Evolutionary conservation across 2,888 invertebrate species (phyloP), one percentile per base, ranked within the genome.

Genomic region (Eretmocerus hayati): DNA sequence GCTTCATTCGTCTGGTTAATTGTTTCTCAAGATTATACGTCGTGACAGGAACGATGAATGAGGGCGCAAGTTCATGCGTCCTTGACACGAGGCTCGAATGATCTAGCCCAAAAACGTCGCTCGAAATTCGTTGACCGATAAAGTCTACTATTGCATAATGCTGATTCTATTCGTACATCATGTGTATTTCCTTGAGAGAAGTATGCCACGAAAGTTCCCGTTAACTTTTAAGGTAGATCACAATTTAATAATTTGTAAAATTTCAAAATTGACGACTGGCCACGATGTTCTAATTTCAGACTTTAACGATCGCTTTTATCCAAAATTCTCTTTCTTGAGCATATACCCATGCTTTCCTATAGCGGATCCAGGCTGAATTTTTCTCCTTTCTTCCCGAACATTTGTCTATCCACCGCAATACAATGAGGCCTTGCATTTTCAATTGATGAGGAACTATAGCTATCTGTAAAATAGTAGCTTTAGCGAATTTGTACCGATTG

Each of bases 221-320:
- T n/a, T n/a, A n/a, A n/a, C n/a, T n/a, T n/a, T n/a, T n/a, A n/a
- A n/a, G n/a, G n/a, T n/a, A n/a, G n/a, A n/a, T n/a, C n/a, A n/a
- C n/a, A n/a, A n/a, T n/a, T n/a, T n/a, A n/a, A n/a, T n/a, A n/a
- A n/a, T n/a, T n/a, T n/a, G n/a, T n/a, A n/a, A n/a, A n/a, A n/a
- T n/a, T n/a, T n/a, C n/a, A n/a, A n/a, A n/a, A n/a, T n/a, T n/a
- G n/a, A n/a, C n/a, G n/a, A n/a, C n/a, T n/a, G n/a, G n/a, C n/a
- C n/a, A n/a, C n/a, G n/a, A n/a, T n/a, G n/a, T n/a, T n/a, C n/a
- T n/a, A n/a, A 3, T 66, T 61, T 68, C 68, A 81, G 4, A 75
- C 74, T 74, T 81, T 79, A 13, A 87, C 80, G 51, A 86, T 67
- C 26, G 83, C 82, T 74, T 87, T 87, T n/a, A 9, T 42, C 87